A percentile compares a stretch with the other conserved stretches of the same genome.
Evolutionary conservation across 2,797 vertebrate species (phyloP).

Genomic region (Lophotriccus pileatus): DNA sequence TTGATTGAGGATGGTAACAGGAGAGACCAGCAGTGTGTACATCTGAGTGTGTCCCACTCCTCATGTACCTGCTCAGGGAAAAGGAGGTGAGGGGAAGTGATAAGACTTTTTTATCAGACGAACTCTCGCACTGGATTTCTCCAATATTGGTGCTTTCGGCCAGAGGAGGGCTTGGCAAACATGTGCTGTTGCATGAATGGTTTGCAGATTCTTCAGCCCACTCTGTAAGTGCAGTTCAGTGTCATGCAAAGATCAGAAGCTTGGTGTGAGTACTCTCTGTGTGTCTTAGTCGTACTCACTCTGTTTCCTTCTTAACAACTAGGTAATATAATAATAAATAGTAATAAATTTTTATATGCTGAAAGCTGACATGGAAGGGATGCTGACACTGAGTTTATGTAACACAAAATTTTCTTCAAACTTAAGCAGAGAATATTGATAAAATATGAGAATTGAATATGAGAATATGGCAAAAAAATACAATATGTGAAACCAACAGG

Average conservation of each 20-base stretch:
- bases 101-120: not conserved
- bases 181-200: rapidly evolving
- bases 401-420: not conserved
- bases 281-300: not conserved
- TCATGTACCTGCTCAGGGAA: not conserved
- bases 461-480: not conserved
- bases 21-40: not conserved
- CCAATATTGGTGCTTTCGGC: not conserved
- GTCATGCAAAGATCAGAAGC: not conserved
- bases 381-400: not conserved
- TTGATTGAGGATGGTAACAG: slow-evolving; percentile 46
- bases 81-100: not conserved
- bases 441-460: not conserved
- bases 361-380: not conserved
- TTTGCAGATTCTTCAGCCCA: not conserved
- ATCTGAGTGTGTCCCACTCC: not conserved
- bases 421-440: not conserved
- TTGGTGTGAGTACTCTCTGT: not conserved
- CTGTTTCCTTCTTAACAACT: not conserved
- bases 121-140: not conserved
- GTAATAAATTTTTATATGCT: not conserved
- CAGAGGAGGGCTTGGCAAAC: not conserved
- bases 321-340: not conserved
- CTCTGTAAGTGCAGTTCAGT: not conserved
- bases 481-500: not conserved